Base-by-base conservation (phyloP, 2,888 invertebrate species). In the Biston stratarius region DNA sequence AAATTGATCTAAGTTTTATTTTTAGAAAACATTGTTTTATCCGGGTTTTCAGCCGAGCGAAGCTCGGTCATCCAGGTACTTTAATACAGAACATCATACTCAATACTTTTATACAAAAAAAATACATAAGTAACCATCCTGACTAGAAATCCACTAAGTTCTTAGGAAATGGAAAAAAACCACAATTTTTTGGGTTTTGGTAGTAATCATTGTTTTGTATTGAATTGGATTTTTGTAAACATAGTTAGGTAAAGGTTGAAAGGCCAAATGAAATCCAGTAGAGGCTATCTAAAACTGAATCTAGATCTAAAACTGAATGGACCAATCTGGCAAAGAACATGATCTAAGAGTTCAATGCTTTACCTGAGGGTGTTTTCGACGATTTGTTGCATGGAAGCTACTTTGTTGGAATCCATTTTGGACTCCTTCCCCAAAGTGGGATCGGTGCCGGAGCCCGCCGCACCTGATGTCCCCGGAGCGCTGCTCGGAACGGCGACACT, bases 281-380 rank as follows among this genome's bases (percentile, higher is more conserved):
- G 12, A 33, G 24, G 24, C 38, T n/a, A 36, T n/a, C n/a, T 6
- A 51, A 36, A 53, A 38, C 11, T 12, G 5, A 42, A 11, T n/a
- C 5, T 7, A 11, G 0, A 15, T 10, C 9, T 33, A 15, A 15
- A 12, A 34, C 36, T 14, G 10, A 15, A 40, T 45, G 47, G 38
- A 47, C 53, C 61, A 66, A 69, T 74, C 48, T 64, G 67, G 58
- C 62, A 59, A 24, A 15, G 38, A 61, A 40, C 47, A 51, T 48
- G 36, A 53, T 53, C 9, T 53, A 57, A 7, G 52, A 53, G 55
- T 44, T 44, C 42, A 47, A 56, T 68, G 80, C 69, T 65, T 79
- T 92, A 95, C 96, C 95, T 95, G 82, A 95, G 94, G 81, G 95
- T 94, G 83, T 95, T 95, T 83, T 96, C 95, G 75, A 96, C 95